These are phyloP conservation scores for Artibeus jamaicensis DNA, from an alignment of 2,797 vertebrate species.

Conservation along the genomic window DNA sequence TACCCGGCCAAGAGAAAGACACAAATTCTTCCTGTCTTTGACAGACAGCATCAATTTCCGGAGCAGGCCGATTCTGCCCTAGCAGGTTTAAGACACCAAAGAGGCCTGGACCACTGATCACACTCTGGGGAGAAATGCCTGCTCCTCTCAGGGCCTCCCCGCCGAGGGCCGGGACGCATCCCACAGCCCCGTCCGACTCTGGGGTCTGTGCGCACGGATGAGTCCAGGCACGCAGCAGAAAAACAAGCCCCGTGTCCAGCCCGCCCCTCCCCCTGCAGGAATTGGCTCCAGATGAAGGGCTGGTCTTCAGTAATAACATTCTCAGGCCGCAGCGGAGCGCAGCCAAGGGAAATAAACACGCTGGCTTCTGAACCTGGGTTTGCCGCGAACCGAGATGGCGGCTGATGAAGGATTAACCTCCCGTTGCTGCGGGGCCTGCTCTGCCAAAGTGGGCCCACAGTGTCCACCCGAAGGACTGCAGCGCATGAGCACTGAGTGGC, in stretches of 20 bases:
- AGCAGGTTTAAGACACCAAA: not conserved
- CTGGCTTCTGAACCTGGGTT: not conserved
- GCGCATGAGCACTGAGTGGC: rapidly evolving
- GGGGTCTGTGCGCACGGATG: not conserved
- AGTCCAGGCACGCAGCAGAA: not conserved
- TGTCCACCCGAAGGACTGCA: not conserved
- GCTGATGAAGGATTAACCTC: not conserved
- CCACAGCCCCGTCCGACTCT: not conserved
- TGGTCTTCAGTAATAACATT: conserved; percentile 24
- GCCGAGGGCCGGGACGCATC: rapidly evolving
- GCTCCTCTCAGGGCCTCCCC: rapidly evolving
- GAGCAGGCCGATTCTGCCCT: not conserved
- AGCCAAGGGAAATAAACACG: conserved; percentile 25
- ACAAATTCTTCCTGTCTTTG: conserved; percentile 42
- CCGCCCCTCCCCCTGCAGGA: conserved; percentile 33
- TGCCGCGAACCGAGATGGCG: rapidly evolving
- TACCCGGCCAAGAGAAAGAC: not conserved
- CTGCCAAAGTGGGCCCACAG: not conserved
- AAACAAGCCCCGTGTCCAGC: not conserved
- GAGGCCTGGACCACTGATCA: rapidly evolving
- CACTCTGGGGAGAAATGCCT: rapidly evolving
- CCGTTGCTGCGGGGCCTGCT: not conserved
- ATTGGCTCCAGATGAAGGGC: conserved; percentile 55
- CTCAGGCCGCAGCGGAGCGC: conserved; percentile 30
- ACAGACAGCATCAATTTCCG: conserved; percentile 37